Conservation (phyloP, 2,113 vertebrate genomes). For the Periophthalmus modestus region DNA sequence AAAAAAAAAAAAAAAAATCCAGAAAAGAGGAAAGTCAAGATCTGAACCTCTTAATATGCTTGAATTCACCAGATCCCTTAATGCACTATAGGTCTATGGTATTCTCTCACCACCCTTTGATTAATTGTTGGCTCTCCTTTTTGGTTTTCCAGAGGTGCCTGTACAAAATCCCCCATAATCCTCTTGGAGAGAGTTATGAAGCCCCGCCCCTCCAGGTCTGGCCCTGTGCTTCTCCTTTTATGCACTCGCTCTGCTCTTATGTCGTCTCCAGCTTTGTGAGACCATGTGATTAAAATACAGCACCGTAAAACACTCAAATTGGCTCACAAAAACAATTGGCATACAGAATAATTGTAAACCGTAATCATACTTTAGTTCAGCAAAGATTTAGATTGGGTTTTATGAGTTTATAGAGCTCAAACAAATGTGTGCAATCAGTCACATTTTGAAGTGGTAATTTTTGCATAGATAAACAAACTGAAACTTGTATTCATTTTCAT, state of each 20-base stretch:
- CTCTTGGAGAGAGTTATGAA: constrained; percentile 62
- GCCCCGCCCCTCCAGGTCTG: constrained; percentile 55
- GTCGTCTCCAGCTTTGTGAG: constrained; percentile 39
- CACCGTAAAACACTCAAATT: constrained; percentile 5
- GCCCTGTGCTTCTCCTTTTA: constrained; percentile 36
- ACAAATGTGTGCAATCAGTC: neutral
- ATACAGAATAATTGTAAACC: constrained; percentile 41
- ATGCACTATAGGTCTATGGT: neutral
- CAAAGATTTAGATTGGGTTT: constrained; percentile 21
- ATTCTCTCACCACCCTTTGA: constrained; percentile 27
- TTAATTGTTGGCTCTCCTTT: constrained; percentile 38
- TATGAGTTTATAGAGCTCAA: constrained; percentile 13
- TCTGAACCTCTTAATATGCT: neutral
- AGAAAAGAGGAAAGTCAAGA: neutral
- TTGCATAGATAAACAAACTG: neutral
- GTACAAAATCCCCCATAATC: constrained; percentile 59
- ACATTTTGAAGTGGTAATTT: neutral
- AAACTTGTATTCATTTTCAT: neutral
- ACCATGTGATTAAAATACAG: constrained; percentile 25
- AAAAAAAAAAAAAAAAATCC: neutral
- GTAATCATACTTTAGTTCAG: constrained; percentile 35
- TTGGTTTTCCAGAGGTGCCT: constrained; percentile 46
- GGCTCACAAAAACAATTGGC: constrained; percentile 13
- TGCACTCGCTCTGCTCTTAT: constrained; percentile 39
- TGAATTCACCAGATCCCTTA: neutral